Base-by-base conservation (phyloP, 2,797 vertebrate species). In the Hyperoplus immaculatus region DNA sequence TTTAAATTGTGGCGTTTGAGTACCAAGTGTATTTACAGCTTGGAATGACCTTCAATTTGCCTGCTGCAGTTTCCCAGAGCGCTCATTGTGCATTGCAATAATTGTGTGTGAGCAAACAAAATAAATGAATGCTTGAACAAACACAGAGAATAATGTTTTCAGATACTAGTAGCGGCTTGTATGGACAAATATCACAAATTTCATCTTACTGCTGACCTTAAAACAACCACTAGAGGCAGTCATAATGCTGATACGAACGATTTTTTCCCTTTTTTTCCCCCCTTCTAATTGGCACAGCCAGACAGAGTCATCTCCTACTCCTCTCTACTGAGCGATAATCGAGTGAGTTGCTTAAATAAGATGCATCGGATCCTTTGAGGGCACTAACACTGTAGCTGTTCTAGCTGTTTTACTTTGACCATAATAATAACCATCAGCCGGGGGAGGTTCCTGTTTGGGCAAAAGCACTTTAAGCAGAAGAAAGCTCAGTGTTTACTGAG, bases 51-150 rank as follows among this genome's bases (percentile, higher is more conserved):
- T 91, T 90, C 82, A 81, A 65, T 42, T 46, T 59, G 70, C 60
- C 61, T 46, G 43, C 82, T 66, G 77, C 75, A 81, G 86, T 89
- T 90, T 90, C 86, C 88, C 87, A 73, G 65, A 89, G 84, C 77
- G 41, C 78, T 29, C 29, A 29, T 29, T 51, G 38, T 46, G 54
- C 75, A 73, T 73, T 61, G 80, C 77, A 54, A 73, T 87, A 91
- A 90, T 90, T 82, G 84, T 81, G 75, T 78, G 76, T 65, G 71
- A 65, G 75, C 81, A 89, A 80, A 88, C 84, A 85, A 71, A 29
- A 78, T 15, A 42, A 78, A 86, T 85, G 71, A 84, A 80, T 75
- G 79, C 71, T 58, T 72, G 79, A 85, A 72, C 69, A 78, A 84
- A 80, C 81, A 56, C 16, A 15, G 55, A 67, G 50, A 77, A 12